A percentile compares a stretch with the other conserved stretches of the same genome.
Evolutionary conservation across 2,888 invertebrate genomes (phyloP).

Genomic region (Cinara cedri): DNA sequence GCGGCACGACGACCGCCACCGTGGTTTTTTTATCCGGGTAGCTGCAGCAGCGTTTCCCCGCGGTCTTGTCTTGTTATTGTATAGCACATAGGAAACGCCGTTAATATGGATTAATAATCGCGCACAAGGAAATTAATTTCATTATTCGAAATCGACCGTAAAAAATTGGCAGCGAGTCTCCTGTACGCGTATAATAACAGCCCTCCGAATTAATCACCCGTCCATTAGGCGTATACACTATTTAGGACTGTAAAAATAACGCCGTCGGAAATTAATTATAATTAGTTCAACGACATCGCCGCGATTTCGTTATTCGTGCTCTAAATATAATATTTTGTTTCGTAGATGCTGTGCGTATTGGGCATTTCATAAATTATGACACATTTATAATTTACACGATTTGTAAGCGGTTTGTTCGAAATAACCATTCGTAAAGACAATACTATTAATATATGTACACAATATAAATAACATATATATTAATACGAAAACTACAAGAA

Average conservation of each 20-base stretch:
- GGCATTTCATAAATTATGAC: not conserved
- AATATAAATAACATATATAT: too few relatives aligned
- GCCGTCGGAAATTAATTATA: conserved; percentile 48
- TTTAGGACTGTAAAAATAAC: conserved; percentile 46
- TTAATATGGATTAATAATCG: conserved; percentile 30
- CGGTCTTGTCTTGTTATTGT: not conserved
- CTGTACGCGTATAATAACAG: not conserved
- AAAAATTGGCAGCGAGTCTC: conserved; percentile 45
- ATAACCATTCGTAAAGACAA: too few relatives aligned
- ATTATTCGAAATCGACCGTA: conserved; percentile 27
- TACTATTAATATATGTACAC: too few relatives aligned
- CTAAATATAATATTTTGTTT: conserved; percentile 20
- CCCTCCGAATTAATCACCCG: conserved; percentile 31
- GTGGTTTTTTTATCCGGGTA: too few relatives aligned
- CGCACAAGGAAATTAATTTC: conserved; percentile 26
- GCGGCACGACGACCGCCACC: too few relatives aligned
- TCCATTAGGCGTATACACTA: conserved; percentile 3
- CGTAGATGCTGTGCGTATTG: too few relatives aligned
- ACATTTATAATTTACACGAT: too few relatives aligned
- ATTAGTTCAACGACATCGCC: conserved; percentile 56
- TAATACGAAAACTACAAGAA: too few relatives aligned
- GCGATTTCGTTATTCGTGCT: conserved; percentile 27
- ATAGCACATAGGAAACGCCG: not conserved
- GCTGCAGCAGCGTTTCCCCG: not conserved
- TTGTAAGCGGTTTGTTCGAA: too few relatives aligned